phyloP scores from a whole-genome alignment of 2,797 vertebrate species.

The Hemibagrus guttatus region DNA sequence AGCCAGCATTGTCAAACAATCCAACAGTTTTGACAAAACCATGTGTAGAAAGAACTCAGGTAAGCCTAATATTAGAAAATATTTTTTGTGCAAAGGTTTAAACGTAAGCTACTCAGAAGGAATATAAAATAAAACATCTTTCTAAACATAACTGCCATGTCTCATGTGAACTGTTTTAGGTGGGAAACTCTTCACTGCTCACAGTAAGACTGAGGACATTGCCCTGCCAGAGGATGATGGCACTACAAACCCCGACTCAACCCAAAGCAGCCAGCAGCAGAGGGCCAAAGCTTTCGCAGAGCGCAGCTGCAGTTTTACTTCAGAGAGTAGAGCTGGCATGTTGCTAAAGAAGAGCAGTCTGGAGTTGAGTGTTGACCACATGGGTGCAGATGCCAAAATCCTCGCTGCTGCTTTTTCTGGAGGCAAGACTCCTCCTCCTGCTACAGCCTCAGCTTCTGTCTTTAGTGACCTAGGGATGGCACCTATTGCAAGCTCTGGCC shows the following conservation, averaged over 20 bases:
- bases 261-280: constrained; percentile 73
- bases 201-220: constrained; percentile 73
- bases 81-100: neutral
- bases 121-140: neutral
- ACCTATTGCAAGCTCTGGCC: neutral
- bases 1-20: constrained; percentile 90
- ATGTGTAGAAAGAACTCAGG: constrained; percentile 70
- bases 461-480: constrained; percentile 72
- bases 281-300: constrained; percentile 86
- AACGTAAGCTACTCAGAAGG: neutral
- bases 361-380: constrained; percentile 84
- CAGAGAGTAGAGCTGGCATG: constrained; percentile 89
- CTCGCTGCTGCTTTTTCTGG: constrained; percentile 84
- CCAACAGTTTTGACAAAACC: constrained; percentile 79
- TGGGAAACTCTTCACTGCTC: constrained; percentile 76
- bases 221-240: constrained; percentile 72
- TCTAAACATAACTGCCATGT: neutral
- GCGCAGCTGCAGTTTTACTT: constrained; percentile 95
- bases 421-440: constrained; percentile 68
- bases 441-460: constrained; percentile 56
- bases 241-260: constrained; percentile 45
- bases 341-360: constrained; percentile 85
- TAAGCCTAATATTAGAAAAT: constrained; percentile 56
- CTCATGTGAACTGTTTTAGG: constrained; percentile 20
- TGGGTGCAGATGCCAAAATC: constrained; percentile 95